Evolutionary conservation across 1,140 invertebrate species (phyloP), one percentile per base, ranked within the genome.

Genomic region (Medauroidea extradentata): DNA sequence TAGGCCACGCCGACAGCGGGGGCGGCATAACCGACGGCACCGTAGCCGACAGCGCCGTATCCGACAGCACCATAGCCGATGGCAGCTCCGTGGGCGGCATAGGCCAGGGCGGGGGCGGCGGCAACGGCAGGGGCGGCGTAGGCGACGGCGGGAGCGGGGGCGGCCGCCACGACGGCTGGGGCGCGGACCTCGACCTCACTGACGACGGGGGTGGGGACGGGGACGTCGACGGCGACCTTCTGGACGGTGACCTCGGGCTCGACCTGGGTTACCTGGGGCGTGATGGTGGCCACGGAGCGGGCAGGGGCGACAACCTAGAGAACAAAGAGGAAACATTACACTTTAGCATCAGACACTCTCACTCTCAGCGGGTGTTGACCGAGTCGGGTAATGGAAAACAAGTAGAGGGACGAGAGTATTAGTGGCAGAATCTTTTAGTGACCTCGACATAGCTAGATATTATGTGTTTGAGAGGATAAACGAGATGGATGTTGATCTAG

Each of bases 91-190:
- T 75, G 67, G 38, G 78, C 78, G 18, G 78, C 73, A 21, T 3
- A 7, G 52, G 78, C 74, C 1, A 78, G 76, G 38, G 77, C 77
- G 57, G 74, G 71, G 19, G 77, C 78, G 62, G 77, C 75, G 19
- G 71, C 71, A 1, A 73, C 69, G 49, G 49, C 29, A 69, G 42
- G 70, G n/a, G n/a, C n/a, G n/a, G n/a, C n/a, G 19, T 72, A 72
- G 2, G 74, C 69, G 49, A 56, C 29, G 69, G 42, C 71, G 29
- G 29, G 29, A 61, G 63, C 70, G 29, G 29, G 29, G 62, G 63
- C 70, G 71, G 67, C 71, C 69, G 61, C 50, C 11, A 58, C 67
- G 39, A 67, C 59, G 63, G 75, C 69, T 66, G 76, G 44, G 21
- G 44, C 24, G 29, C 55, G 55, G 5, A 57, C 55, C 27, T 57